These are phyloP conservation scores for Lutjanus campechanus DNA, from an alignment of 2,797 vertebrate genomes.

Conservation along the genomic window DNA sequence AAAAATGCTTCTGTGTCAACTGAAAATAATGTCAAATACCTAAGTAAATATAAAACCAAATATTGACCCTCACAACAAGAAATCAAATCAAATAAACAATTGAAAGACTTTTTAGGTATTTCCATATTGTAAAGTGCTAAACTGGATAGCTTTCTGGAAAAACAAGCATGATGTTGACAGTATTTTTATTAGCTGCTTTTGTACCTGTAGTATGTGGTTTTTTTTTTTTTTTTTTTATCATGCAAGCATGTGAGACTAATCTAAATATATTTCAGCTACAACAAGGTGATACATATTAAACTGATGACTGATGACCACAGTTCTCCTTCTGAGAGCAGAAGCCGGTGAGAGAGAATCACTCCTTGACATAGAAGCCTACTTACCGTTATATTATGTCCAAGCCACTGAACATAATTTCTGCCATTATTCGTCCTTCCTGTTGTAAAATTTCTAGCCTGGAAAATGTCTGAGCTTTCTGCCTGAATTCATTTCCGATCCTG, in stretches of 20 bases:
- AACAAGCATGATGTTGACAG: not conserved
- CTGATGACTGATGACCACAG: constrained; percentile 26
- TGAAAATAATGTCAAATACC: no score
- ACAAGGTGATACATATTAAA: constrained; percentile 17
- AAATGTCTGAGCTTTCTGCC: constrained; percentile 48
- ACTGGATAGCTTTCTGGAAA: no score
- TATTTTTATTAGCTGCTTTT: not conserved
- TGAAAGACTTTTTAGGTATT: not conserved
- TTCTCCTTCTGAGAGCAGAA: constrained; percentile 12
- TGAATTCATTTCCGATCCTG: constrained; percentile 53
- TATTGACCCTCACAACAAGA: not conserved
- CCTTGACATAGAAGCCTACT: constrained; percentile 50
- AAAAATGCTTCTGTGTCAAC: no score
- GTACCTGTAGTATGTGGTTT: not conserved
- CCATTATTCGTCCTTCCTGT: constrained; percentile 57
- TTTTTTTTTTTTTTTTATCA: constrained; percentile 17
- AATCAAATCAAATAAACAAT: not conserved
- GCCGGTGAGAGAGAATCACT: constrained; percentile 30
- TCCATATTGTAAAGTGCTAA: no score
- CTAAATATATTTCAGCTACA: constrained; percentile 6
- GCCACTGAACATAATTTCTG: constrained; percentile 58
- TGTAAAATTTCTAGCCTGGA: constrained; percentile 62
- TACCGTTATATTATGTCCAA: constrained; percentile 53
- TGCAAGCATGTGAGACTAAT: constrained; percentile 6
- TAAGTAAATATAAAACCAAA: no score